Evolutionary conservation across 1,140 invertebrate species (phyloP).

Genomic region (Bacillus rossius): DNA sequence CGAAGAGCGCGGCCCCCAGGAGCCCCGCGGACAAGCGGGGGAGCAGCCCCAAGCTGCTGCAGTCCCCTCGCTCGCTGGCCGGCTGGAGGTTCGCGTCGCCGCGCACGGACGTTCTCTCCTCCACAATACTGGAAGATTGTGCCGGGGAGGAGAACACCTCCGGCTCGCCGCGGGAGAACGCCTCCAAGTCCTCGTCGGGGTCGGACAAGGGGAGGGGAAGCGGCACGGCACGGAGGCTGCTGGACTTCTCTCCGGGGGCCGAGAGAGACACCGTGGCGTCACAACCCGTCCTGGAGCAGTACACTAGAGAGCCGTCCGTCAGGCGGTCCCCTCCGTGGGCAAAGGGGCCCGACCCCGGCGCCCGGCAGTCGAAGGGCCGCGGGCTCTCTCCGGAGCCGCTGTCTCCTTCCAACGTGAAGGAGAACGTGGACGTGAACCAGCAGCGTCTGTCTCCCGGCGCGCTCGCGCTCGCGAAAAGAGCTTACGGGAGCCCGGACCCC

Average conservation of each 20-base stretch:
- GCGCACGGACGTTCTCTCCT: conserved; percentile 72
- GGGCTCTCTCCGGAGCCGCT: conserved; percentile 1
- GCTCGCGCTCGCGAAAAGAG: neutral
- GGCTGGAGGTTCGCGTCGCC: conserved; percentile 65
- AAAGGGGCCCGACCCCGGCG: neutral
- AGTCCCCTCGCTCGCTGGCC: conserved; percentile 54
- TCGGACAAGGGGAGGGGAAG: neutral
- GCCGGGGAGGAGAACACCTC: conserved; percentile 55
- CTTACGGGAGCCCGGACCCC: neutral
- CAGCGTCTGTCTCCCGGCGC: neutral
- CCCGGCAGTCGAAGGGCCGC: neutral
- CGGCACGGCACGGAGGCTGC: neutral
- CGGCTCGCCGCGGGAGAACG: neutral
- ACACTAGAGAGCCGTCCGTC: too few species aligned
- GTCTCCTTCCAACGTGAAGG: conserved; percentile 15
- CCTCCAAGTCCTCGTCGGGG: neutral
- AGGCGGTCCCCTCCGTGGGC: neutral
- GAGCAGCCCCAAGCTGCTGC: conserved; percentile 55
- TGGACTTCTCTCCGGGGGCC: neutral
- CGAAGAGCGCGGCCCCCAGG: conserved; percentile 34
- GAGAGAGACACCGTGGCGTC: too few species aligned
- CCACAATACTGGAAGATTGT: conserved; percentile 77
- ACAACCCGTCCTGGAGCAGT: too few species aligned
- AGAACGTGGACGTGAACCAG: conserved; percentile 12
- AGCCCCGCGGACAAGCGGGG: conserved; percentile 47